phyloP scores from a whole-genome alignment of 1,140 invertebrate genomes.

The Pseudomyrmex dendroicus region DNA sequence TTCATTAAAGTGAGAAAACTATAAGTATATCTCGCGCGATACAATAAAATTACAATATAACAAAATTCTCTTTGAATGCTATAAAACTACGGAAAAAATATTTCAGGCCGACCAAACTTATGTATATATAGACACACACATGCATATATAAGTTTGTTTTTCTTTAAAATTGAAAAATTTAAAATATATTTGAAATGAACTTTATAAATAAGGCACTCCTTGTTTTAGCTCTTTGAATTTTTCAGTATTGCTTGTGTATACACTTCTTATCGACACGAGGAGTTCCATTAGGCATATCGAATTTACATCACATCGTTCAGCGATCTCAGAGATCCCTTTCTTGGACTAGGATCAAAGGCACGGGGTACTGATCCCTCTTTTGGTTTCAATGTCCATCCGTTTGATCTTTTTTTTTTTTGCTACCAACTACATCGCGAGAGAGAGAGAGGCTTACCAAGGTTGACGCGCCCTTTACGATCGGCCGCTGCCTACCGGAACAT shows the following conservation, averaged over 20 bases:
- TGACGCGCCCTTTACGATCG: conserved; percentile 72
- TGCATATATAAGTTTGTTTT: too few species aligned
- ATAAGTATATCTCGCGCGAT: too few species aligned
- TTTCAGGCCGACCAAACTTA: too few species aligned
- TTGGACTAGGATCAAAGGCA: conserved; percentile 62
- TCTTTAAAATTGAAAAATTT: too few species aligned
- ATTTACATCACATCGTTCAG: conserved; percentile 13
- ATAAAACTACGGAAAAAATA: too few species aligned
- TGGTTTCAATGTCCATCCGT: conserved; percentile 63
- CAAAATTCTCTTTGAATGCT: background rate
- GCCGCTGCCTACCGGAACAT: conserved; percentile 75
- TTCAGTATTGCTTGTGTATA: background rate
- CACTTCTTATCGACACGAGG: conserved; percentile 15
- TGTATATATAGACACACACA: too few species aligned
- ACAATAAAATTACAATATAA: conserved; percentile 5
- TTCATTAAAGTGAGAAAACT: conserved; percentile 13
- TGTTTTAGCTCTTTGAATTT: background rate
- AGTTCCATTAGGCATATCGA: conserved; percentile 35
- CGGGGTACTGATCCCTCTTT: conserved; percentile 20
- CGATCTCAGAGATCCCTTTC: conserved; percentile 17
- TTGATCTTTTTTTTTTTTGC: conserved; percentile 69
- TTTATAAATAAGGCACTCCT: background rate
- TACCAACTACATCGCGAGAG: background rate
- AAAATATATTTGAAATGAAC: background rate
- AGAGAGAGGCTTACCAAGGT: conserved; percentile 19